These are phyloP conservation scores for Hypomesus transpacificus DNA, from an alignment of 2,113 vertebrate species.

Conservation along the genomic window DNA sequence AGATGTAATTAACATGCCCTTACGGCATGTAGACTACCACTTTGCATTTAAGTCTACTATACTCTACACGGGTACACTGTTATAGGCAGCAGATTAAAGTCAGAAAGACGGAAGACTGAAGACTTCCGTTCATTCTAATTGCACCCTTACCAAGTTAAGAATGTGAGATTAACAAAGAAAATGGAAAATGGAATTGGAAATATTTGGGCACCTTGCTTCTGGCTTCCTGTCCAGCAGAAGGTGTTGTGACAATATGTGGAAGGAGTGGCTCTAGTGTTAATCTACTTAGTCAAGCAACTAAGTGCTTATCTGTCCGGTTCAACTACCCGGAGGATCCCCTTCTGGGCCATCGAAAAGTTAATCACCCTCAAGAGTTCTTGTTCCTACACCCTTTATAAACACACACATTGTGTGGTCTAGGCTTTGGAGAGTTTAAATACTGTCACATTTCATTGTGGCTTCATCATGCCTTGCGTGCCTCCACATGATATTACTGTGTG, in stretches of 20 bases:
- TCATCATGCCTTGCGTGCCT: too few species aligned
- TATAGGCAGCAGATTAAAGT: constrained; percentile 38
- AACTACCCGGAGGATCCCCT: constrained; percentile 32
- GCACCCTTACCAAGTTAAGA: too few species aligned
- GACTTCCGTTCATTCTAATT: too few species aligned
- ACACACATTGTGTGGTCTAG: neutral
- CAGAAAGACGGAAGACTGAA: constrained; percentile 27
- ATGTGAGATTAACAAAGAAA: too few species aligned
- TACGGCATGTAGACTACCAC: neutral
- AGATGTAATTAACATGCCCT: constrained; percentile 46
- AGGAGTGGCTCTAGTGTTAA: constrained; percentile 55
- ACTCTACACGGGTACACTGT: constrained; percentile 20
- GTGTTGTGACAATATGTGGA: constrained; percentile 43
- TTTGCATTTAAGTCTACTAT: too few species aligned
- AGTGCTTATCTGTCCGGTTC: constrained; percentile 47
- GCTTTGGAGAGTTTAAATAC: neutral
- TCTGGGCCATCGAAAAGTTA: constrained; percentile 46
- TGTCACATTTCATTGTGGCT: too few species aligned
- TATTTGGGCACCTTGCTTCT: neutral
- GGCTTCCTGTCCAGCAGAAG: constrained; percentile 14
- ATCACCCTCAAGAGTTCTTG: constrained; percentile 27
- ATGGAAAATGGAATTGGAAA: neutral
- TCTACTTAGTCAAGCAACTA: constrained; percentile 61
- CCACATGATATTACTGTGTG: too few species aligned
- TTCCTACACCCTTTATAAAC: neutral